Conservation (phyloP, 2,113 vertebrate species). For the Hiodon alosoides region DNA sequence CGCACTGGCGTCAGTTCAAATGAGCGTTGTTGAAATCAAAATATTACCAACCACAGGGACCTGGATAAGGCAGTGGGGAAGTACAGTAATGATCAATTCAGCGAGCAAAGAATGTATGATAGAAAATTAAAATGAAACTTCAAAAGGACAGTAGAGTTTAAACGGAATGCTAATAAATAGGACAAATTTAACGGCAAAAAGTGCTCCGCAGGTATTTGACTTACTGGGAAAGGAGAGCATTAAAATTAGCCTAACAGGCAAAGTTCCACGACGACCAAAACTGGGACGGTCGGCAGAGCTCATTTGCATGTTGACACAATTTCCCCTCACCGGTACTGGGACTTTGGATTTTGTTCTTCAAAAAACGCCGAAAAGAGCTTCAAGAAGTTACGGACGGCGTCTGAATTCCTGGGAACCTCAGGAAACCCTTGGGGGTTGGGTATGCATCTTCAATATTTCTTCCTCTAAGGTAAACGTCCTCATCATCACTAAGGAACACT, state of each 20-base stretch:
- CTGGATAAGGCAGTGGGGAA: background rate
- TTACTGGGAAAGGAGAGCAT: background rate
- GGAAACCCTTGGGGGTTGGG: background rate
- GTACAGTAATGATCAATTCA: background rate
- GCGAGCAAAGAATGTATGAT: background rate
- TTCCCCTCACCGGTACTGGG: too few species aligned
- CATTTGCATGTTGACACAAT: too few species aligned
- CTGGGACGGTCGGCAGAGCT: background rate
- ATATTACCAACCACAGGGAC: background rate
- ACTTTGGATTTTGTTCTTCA: too few species aligned
- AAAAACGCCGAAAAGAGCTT: background rate
- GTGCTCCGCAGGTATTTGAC: background rate
- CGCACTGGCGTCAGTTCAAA: too few species aligned
- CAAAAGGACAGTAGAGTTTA: background rate
- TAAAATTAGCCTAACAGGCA: background rate
- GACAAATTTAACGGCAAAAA: too few species aligned
- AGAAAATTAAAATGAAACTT: background rate
- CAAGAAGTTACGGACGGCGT: background rate
- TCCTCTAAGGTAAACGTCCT: conserved; percentile 23
- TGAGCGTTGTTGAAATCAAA: background rate
- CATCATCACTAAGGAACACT: conserved; percentile 3
- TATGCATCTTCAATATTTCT: conserved; percentile 12
- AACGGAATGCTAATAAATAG: too few species aligned
- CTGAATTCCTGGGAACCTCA: background rate
- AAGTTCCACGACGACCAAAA: background rate